phyloP scores from a whole-genome alignment of 1,140 invertebrate species.

The Drosophila watanabei region DNA sequence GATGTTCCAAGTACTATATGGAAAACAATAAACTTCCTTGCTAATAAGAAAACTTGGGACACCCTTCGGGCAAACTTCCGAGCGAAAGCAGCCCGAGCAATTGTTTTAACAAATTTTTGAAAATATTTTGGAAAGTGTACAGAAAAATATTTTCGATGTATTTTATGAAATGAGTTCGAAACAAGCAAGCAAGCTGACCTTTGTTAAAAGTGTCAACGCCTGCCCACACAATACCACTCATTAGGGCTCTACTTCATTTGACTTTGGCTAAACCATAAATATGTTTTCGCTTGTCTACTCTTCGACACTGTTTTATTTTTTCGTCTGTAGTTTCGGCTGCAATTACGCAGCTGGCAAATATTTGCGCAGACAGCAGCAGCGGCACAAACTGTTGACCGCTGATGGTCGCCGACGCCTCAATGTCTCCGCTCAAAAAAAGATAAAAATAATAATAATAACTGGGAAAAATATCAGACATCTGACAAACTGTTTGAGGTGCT shows the following conservation, averaged over 20 bases:
- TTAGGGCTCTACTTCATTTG: slow-evolving; percentile 41
- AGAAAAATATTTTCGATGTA: slow-evolving; percentile 14
- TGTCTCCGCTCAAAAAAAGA: slow-evolving; percentile 26
- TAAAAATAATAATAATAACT: slow-evolving; percentile 30
- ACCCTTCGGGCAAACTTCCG: slow-evolving; percentile 2
- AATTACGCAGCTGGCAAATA: slow-evolving; percentile 65
- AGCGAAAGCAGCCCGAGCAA: slow-evolving; percentile 7
- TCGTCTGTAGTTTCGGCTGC: slow-evolving; percentile 40
- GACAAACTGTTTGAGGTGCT: slow-evolving; percentile 45
- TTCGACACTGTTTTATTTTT: slow-evolving; percentile 20
- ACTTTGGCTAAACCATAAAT: slow-evolving; percentile 19
- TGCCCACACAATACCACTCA: slow-evolving; percentile 40
- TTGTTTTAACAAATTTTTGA: slow-evolving; percentile 12
- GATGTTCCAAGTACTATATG: slow-evolving; percentile 22
- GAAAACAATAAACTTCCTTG: slow-evolving; percentile 36
- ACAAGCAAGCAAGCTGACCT: slow-evolving; percentile 28
- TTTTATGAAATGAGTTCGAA: slow-evolving; percentile 14
- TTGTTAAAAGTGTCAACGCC: slow-evolving; percentile 35
- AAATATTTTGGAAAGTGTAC: slow-evolving; percentile 15
- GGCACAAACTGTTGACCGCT: slow-evolving; percentile 56
- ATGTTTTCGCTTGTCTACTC: slow-evolving; percentile 20
- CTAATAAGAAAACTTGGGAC: slow-evolving; percentile 33
- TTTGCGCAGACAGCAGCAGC: slow-evolving; percentile 56
- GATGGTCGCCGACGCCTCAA: slow-evolving; percentile 40
- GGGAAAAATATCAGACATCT: slow-evolving; percentile 46